phyloP scores from a whole-genome alignment of 1,140 invertebrate genomes.

The Drosophila athabasca region DNA sequence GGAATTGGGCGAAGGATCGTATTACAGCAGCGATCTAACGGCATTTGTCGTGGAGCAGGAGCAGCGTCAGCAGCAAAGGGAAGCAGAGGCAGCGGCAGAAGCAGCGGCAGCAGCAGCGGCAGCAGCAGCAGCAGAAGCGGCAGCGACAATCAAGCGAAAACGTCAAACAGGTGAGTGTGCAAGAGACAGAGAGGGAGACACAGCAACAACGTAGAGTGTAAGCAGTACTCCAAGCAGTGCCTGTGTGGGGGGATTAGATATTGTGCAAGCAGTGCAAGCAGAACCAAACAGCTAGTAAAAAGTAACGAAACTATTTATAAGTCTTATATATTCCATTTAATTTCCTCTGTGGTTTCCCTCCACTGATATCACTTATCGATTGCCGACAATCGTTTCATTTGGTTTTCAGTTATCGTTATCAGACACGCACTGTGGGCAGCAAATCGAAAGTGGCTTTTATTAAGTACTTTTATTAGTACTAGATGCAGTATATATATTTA shows the following conservation, averaged over 20 bases:
- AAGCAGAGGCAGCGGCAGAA: constrained; percentile 26
- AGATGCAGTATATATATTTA: too few species aligned
- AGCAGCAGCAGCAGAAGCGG: constrained; percentile 20
- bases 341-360: constrained; percentile 3
- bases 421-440: constrained; percentile 40
- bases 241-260: too few species aligned
- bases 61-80: constrained; percentile 24
- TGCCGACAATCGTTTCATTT: constrained; percentile 44
- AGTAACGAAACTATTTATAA: not conserved
- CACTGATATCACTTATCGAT: constrained; percentile 26
- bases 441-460: too few species aligned
- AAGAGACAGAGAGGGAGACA: not conserved
- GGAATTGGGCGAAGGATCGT: constrained; percentile 33
- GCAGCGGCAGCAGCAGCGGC: constrained; percentile 43
- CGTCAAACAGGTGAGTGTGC: constrained; percentile 65
- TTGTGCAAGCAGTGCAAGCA: too few species aligned
- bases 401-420: constrained; percentile 51
- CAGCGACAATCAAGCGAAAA: constrained; percentile 62
- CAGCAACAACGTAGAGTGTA: not conserved
- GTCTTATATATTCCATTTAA: not conserved
- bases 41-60: constrained; percentile 22
- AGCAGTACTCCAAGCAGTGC: too few species aligned
- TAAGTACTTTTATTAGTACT: too few species aligned
- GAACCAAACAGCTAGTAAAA: not conserved
- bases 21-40: constrained; percentile 62